Conservation (phyloP, 2,113 vertebrate species). For the Spea multiplicata region DNA sequence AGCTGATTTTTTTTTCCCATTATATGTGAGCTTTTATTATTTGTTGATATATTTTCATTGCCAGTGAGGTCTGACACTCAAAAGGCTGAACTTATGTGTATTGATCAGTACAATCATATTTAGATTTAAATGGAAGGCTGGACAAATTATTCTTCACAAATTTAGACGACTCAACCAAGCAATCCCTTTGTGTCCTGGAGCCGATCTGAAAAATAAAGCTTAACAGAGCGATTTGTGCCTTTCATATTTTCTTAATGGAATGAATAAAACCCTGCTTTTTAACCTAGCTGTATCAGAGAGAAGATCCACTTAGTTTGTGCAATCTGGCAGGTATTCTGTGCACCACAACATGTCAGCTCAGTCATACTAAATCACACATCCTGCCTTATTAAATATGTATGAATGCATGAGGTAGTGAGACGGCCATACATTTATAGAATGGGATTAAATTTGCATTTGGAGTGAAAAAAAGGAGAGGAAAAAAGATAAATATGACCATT, state of each 20-base stretch:
- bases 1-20: too few relatives aligned
- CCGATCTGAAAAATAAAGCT: not conserved
- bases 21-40: too few relatives aligned
- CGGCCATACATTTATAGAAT: conserved; percentile 20
- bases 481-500: not conserved
- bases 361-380: conserved; percentile 32
- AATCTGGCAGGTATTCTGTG: conserved; percentile 6
- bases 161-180: too few relatives aligned
- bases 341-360: conserved; percentile 27
- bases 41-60: too few relatives aligned
- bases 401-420: conserved; percentile 28
- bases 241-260: not conserved
- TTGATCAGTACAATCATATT: too few relatives aligned
- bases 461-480: not conserved
- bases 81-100: too few relatives aligned
- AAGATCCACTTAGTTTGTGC: conserved; percentile 4
- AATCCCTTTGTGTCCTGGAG: too few relatives aligned
- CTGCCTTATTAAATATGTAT: conserved; percentile 38
- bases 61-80: too few relatives aligned
- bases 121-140: too few relatives aligned
- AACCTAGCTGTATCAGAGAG: conserved; percentile 3
- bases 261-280: not conserved
- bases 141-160: too few relatives aligned
- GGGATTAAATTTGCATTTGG: conserved; percentile 18
- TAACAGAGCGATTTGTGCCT: conserved; percentile 18